phyloP scores from a whole-genome alignment of 1,140 invertebrate species.

The Zaprionus ghesquierei region DNA sequence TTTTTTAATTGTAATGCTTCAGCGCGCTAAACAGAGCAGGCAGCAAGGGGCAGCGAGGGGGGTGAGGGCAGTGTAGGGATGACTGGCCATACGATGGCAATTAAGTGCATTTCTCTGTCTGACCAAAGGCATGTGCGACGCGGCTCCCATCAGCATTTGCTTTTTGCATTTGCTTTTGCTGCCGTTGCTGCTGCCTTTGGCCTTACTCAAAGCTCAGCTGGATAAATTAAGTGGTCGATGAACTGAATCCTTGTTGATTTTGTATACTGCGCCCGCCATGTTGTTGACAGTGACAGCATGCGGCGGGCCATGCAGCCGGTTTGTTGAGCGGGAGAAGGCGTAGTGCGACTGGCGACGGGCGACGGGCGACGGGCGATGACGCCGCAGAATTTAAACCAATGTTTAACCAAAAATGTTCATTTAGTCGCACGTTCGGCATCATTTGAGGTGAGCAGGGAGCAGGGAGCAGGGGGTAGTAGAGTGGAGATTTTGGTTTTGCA shows the following conservation, averaged over 20 bases:
- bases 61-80: neutral
- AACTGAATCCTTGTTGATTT: conserved; percentile 82
- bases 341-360: neutral
- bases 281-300: conserved; percentile 67
- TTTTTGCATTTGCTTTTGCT: neutral
- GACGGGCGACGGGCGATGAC: conserved; percentile 44
- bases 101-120: conserved; percentile 81
- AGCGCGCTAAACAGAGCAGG: conserved; percentile 45
- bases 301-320: conserved; percentile 15
- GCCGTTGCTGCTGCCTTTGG: conserved; percentile 49
- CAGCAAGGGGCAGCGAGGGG: neutral
- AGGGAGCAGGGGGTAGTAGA: neutral
- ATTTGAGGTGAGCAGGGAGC: neutral
- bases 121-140: conserved; percentile 65
- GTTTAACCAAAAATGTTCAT: conserved; percentile 81
- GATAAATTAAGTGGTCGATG: conserved; percentile 82
- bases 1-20: conserved; percentile 56
- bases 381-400: conserved; percentile 80
- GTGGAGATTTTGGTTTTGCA: neutral
- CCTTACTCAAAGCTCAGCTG: conserved; percentile 79
- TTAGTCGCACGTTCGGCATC: conserved; percentile 66
- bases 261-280: conserved; percentile 60
- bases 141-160: conserved; percentile 12
- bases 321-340: neutral
- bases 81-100: conserved; percentile 47